A percentile compares a stretch with the other conserved stretches of the same genome.
Evolutionary conservation across 1,140 invertebrate species (phyloP).

Genomic region (Drosophila varians): DNA sequence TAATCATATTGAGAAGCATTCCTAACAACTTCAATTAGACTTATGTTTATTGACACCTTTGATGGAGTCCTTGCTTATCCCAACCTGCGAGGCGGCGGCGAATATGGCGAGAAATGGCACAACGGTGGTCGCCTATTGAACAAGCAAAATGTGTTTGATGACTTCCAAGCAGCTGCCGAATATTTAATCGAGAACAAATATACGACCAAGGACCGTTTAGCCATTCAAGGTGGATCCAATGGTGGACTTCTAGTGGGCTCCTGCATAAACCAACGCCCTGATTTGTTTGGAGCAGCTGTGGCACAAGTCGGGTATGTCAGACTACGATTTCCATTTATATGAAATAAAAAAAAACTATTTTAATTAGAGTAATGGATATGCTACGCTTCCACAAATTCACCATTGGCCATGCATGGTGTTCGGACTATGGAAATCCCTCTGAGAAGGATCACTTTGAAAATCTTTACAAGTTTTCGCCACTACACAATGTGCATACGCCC

Average conservation of each 20-base stretch:
- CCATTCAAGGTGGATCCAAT: conserved; percentile 97
- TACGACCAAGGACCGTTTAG: conserved; percentile 90
- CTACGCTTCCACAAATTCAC: conserved; percentile 99
- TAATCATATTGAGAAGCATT: too few relatives aligned
- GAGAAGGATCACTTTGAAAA: conserved; percentile 94
- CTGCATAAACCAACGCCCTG: conserved; percentile 96
- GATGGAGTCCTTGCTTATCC: conserved; percentile 95
- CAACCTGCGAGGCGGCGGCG: conserved; percentile 98
- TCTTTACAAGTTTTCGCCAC: conserved; percentile 95
- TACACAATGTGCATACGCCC: conserved; percentile 95
- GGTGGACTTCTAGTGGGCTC: conserved; percentile 97
- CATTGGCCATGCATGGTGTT: conserved; percentile 97
- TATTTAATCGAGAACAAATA: conserved; percentile 94
- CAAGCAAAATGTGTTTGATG: conserved; percentile 99
- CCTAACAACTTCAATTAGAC: conserved; percentile 31
- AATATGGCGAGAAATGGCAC: conserved; percentile 99
- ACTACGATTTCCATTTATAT: background rate
- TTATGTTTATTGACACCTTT: conserved; percentile 96
- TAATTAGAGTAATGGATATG: conserved; percentile 97
- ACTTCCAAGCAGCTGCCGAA: conserved; percentile 96
- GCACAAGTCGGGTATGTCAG: conserved; percentile 93
- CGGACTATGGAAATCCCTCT: conserved; percentile 97
- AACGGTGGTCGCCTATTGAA: conserved; percentile 95
- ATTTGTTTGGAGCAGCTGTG: conserved; percentile 96
- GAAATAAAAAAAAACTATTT: background rate